phyloP scores from a whole-genome alignment of 2,797 vertebrate genomes.

The Sebastiscus tertius region DNA sequence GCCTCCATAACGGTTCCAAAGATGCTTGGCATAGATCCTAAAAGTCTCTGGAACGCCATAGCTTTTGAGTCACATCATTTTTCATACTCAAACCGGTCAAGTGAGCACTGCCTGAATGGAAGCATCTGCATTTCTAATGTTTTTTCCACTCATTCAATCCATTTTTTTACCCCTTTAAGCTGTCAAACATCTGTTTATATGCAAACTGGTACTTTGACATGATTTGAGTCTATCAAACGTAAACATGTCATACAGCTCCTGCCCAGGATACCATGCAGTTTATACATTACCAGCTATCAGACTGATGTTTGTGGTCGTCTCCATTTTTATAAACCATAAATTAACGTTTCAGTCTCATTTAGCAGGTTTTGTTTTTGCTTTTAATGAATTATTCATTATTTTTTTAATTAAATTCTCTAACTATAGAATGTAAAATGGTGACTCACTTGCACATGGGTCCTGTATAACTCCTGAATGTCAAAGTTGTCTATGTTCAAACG shows the following conservation, averaged over 20 bases:
- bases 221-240: too few species aligned
- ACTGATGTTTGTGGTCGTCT: too few species aligned
- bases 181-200: background rate
- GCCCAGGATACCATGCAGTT: too few species aligned
- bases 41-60: background rate
- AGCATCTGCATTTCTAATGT: background rate
- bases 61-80: background rate
- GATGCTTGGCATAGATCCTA: background rate
- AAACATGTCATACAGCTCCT: too few species aligned
- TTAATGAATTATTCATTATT: background rate
- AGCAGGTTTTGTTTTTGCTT: background rate
- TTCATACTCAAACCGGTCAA: background rate
- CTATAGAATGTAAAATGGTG: conserved; percentile 7
- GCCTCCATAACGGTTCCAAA: background rate
- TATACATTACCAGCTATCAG: too few species aligned
- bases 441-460: conserved; percentile 93
- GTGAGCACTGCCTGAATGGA: background rate
- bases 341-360: background rate
- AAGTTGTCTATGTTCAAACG: conserved; percentile 96
- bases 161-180: background rate
- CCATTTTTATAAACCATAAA: background rate
- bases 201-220: too few species aligned
- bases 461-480: conserved; percentile 96
- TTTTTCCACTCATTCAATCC: background rate
- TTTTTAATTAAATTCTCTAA: background rate